Evolutionary conservation across 2,797 vertebrate species (phyloP), one percentile per base, ranked within the genome.

Genomic region (Monodelphis domestica): DNA sequence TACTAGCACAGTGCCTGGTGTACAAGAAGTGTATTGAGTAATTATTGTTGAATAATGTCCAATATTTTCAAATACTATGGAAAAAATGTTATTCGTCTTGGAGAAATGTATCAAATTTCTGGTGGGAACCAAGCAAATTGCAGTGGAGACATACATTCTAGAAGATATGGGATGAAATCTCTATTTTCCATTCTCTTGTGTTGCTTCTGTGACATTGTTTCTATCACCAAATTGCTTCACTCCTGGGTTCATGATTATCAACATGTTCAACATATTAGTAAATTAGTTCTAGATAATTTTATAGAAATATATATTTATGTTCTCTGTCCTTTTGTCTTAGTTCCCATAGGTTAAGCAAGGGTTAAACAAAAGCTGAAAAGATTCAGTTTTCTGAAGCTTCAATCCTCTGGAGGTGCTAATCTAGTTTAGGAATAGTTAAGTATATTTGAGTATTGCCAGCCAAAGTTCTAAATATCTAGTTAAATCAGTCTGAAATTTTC

Each of bases 401-500:
- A 5, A 5, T 55, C 54, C 21, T 55, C 24, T 15, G 59, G 57
- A 4, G 24, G 54, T 24, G 0, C 30, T 38, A 45, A 84, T 50
- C 24, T 3, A 38, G 15, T 70, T 70, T 70, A 38, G 5, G 14
- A 70, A 70, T 70, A 21, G 15, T 70, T 21, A 29, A 2, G 59
- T 84, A 63, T 53, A 89, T 95, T 95, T 54, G 91, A 53, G 91
- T 94, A 94, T 94, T 96, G 4, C 53, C 30, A 87, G 1, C 3
- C 28, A 93, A 28, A 3, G 55, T 94, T 93, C n/a, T 33, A 54
- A 2, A 78, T 93, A 21, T 92, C 24, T 95, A 3, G 59, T 88
- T 95, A 38, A n/a, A 89, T 90, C 15, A 12, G 11, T 90, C 54
- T 95, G 93, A 90, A 45, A 89, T 93, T 93, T 97, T 94, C 90